These are phyloP conservation scores for Calidris pygmaea DNA, from an alignment of 2,113 vertebrate species.

Conservation along the genomic window DNA sequence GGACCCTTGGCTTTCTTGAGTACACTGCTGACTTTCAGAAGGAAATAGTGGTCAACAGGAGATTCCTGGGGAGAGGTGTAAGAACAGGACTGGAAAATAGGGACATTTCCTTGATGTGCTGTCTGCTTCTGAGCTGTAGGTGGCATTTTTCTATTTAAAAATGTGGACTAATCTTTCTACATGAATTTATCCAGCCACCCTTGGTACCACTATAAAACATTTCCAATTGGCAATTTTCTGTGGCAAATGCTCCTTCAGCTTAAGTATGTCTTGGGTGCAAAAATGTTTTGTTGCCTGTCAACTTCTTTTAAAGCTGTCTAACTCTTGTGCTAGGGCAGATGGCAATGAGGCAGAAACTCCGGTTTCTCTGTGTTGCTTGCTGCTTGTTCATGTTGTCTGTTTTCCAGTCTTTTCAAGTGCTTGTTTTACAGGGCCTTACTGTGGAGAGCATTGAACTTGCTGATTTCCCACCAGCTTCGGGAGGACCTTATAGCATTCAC, in stretches of 20 bases:
- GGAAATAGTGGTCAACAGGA: neutral
- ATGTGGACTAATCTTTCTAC: neutral
- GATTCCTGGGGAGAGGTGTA: neutral
- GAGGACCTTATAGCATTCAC: neutral
- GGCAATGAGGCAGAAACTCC: neutral
- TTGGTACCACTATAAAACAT: neutral
- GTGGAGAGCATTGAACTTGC: neutral
- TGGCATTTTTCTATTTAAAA: neutral
- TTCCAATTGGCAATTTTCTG: neutral
- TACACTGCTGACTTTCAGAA: neutral
- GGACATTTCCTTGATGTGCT: neutral
- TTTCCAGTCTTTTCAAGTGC: neutral
- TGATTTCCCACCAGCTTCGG: neutral
- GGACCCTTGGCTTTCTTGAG: neutral
- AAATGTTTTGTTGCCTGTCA: neutral
- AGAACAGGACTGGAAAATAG: neutral
- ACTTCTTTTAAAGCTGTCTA: neutral
- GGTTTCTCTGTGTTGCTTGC: neutral
- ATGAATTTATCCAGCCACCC: neutral
- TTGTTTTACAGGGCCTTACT: neutral
- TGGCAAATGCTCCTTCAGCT: neutral
- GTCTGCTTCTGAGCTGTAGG: neutral
- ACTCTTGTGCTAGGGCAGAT: neutral
- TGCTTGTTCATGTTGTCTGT: neutral
- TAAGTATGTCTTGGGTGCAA: neutral